phyloP scores from a whole-genome alignment of 2,888 invertebrate genomes.

The Hydriomena furcata region DNA sequence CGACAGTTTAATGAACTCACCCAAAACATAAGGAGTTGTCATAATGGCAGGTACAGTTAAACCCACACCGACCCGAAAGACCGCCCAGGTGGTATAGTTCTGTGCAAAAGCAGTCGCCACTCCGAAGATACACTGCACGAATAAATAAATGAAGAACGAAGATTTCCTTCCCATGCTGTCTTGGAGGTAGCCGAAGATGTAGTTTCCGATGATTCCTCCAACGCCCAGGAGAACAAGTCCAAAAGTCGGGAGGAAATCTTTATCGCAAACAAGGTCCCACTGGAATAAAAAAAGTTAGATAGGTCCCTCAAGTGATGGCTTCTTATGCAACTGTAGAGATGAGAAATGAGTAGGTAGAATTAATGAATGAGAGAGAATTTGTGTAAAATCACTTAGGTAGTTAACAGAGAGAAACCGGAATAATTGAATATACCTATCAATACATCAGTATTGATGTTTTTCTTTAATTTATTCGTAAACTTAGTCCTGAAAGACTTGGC shows the following conservation, averaged over 20 bases:
- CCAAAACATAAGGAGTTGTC: slow-evolving; percentile 92
- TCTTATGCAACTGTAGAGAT: no score
- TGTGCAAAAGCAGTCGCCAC: slow-evolving; percentile 90
- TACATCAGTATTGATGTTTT: no score
- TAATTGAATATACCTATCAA: no score
- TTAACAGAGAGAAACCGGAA: no score
- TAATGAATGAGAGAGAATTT: no score
- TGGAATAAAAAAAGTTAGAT: slow-evolving; percentile 48
- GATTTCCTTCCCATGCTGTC: slow-evolving; percentile 90
- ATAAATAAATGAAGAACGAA: slow-evolving; percentile 91
- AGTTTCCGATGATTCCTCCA: slow-evolving; percentile 92
- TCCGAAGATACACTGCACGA: slow-evolving; percentile 90
- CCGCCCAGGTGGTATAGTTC: slow-evolving; percentile 88
- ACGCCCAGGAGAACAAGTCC: slow-evolving; percentile 89
- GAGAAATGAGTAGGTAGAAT: no score
- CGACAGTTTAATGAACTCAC: no score
- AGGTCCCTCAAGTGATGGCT: background rate
- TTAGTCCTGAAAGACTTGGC: no score
- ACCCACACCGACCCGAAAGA: slow-evolving; percentile 90
- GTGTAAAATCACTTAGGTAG: no score
- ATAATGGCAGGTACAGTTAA: slow-evolving; percentile 93
- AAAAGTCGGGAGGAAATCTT: slow-evolving; percentile 88
- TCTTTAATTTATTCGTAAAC: no score
- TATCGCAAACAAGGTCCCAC: slow-evolving; percentile 93
- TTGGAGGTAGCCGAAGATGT: slow-evolving; percentile 92